Base-by-base conservation (phyloP, 2,888 invertebrate genomes). In the Drosophila mulleri region DNA sequence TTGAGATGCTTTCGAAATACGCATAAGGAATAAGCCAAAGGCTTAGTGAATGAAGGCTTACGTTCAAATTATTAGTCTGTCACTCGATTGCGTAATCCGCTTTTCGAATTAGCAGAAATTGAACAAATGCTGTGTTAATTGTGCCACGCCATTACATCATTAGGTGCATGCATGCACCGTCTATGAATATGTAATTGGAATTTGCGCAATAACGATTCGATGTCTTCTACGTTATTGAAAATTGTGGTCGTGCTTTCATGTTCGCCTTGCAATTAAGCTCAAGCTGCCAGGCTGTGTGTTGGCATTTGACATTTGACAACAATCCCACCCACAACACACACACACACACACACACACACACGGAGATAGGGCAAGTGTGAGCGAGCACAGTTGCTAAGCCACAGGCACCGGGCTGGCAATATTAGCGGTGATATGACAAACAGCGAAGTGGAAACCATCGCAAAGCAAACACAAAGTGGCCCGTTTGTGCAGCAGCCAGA, bases 361-460 rank as follows among this genome's bases (percentile, higher is more conserved):
- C 6, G 6, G 7, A 8, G 20, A 23, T 0, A 47, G 23, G 8
- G 14, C 3, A n/a, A 29, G 29, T 2, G 9, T 0, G 16, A 48
- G 48, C 1, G 39, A 37, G 60, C 48, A 45, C 62, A 32, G 64
- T 64, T 75, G 70, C 75, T 68, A 63, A 78, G 84, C 75, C 79
- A 48, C 76, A 76, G 67, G 67, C 69, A 72, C 57, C 69, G 68
- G 72, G 78, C 75, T 67, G 79, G 61, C 63, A 78, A 74, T 83
- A 83, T 83, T 80, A 75, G 83, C 68, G 89, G 88, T 86, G 68
- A 72, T 80, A 83, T 83, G 78, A 80, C 87, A 83, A 83, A 83
- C 87, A 78, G 65, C 70, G 47, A 23, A 63, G 72, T 75, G 69
- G 53, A 67, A 80, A 65, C 81, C 74, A 62, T 23, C 63, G 53